Percentiles rank a stretch among this genome's conserved stretches.
phyloP scores from a whole-genome alignment of 2,888 invertebrate genomes.

The Agriopis aurantiaria region DNA sequence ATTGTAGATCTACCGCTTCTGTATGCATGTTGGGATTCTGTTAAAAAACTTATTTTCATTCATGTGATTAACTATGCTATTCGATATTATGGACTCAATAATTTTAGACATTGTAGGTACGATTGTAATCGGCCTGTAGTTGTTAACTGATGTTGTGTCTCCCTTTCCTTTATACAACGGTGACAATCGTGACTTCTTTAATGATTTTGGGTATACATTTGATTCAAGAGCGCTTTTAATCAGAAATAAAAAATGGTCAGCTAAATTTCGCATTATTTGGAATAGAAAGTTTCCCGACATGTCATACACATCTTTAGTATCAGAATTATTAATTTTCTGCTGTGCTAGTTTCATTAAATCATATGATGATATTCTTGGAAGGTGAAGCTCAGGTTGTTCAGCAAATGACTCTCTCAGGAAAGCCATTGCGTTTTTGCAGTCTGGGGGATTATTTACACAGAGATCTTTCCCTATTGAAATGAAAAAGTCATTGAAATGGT shows the following conservation, averaged over 20 bases:
- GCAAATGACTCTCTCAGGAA: background rate
- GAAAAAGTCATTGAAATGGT: conserved; percentile 1
- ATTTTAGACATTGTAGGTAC: conserved; percentile 2
- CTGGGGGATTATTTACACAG: background rate
- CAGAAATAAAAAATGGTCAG: background rate
- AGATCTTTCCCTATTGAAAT: background rate
- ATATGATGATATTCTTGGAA: no score
- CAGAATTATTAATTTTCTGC: no score
- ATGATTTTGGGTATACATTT: background rate
- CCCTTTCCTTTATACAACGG: background rate
- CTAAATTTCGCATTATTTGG: background rate
- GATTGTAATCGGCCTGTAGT: conserved; percentile 1
- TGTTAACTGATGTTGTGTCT: background rate
- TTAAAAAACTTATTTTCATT: background rate
- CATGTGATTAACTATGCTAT: background rate
- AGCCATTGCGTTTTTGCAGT: background rate
- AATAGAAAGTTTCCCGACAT: background rate
- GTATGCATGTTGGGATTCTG: background rate
- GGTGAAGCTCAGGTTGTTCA: background rate
- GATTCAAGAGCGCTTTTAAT: background rate
- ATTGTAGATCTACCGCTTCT: background rate
- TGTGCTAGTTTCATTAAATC: no score
- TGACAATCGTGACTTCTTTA: background rate
- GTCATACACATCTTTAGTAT: background rate
- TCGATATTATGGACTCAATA: background rate